Conservation (phyloP, 2,888 invertebrate genomes). For the Myopa tessellatipennis region DNA sequence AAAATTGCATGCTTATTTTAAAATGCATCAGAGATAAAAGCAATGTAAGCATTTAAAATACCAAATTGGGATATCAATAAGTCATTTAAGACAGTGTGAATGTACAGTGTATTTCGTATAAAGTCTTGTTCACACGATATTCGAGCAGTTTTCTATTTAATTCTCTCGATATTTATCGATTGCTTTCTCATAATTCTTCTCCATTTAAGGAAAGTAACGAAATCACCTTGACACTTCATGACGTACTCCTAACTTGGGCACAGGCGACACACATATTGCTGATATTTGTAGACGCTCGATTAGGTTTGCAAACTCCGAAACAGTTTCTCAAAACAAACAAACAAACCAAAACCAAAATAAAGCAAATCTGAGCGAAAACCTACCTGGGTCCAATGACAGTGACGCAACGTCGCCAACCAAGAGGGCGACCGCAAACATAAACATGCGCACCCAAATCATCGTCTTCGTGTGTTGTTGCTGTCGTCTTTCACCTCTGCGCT, state of each 20-base stretch:
- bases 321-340: background rate
- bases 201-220: slow-evolving; percentile 20
- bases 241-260: slow-evolving; percentile 17
- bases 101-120: too few species aligned
- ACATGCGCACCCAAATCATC: slow-evolving; percentile 62
- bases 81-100: too few species aligned
- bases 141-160: too few species aligned
- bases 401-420: slow-evolving; percentile 61
- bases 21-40: too few species aligned
- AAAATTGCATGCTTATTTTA: too few species aligned
- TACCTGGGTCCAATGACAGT: slow-evolving; percentile 68
- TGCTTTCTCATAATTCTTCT: background rate
- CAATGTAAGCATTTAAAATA: too few species aligned
- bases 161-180: too few species aligned
- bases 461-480: slow-evolving; percentile 20
- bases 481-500: slow-evolving; percentile 19
- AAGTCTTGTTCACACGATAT: too few species aligned
- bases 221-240: slow-evolving; percentile 26
- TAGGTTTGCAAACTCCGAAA: background rate
- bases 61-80: too few species aligned
- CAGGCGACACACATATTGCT: background rate
- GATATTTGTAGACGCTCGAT: background rate
- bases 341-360: background rate
- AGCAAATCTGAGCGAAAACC: slow-evolving; percentile 22
- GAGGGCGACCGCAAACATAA: slow-evolving; percentile 54